Evolutionary conservation across 92 coral and sea anemone species (phyloP).

Genomic region (Parazoanthus darwini): DNA sequence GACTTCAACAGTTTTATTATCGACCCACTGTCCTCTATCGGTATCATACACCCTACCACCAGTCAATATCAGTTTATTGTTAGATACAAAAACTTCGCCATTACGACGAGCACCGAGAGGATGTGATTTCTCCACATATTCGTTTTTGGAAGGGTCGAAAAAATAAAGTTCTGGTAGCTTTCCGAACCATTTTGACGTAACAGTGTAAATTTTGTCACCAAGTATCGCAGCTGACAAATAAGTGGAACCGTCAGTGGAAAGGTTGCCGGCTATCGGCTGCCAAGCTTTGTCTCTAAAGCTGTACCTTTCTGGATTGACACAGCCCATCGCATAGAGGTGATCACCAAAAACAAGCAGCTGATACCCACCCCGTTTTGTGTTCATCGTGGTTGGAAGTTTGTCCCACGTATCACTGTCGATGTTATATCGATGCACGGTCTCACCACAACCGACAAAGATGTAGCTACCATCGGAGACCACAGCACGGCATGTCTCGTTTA

Average conservation of each 20-base stretch:
- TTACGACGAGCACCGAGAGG: no score
- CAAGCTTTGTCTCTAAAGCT: conserved; percentile 2
- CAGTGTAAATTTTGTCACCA: no score
- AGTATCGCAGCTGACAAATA: background rate
- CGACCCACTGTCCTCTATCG: no score
- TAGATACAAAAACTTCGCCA: no score
- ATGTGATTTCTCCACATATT: no score
- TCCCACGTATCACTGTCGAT: conserved; percentile 7
- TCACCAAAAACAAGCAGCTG: conserved; percentile 7
- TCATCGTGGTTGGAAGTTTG: background rate
- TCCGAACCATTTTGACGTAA: no score
- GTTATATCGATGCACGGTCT: background rate
- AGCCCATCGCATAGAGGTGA: background rate
- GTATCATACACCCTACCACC: no score
- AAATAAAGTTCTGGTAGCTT: no score
- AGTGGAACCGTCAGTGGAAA: background rate
- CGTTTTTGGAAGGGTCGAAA: no score
- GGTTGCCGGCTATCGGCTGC: background rate
- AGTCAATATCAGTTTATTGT: no score
- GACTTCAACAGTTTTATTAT: no score
- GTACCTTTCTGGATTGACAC: conserved; percentile 7
- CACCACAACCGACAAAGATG: background rate
- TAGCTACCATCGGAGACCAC: background rate
- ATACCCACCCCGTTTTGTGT: background rate
- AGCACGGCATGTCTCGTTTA: background rate